phyloP scores from a whole-genome alignment of 30 jellyfish, hydroid and myxozoan genomes.

The Mastigias papua region DNA sequence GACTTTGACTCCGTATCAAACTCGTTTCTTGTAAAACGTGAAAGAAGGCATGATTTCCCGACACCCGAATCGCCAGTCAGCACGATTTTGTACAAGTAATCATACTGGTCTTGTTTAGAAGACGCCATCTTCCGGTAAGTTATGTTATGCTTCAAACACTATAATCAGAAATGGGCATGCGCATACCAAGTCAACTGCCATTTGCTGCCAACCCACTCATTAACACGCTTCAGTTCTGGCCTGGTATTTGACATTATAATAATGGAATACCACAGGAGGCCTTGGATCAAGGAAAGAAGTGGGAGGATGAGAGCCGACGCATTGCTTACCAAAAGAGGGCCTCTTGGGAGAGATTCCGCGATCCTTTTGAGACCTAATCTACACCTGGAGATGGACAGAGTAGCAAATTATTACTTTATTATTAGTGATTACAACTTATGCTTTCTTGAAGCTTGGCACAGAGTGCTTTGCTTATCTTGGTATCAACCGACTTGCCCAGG shows the following conservation, averaged over 20 bases:
- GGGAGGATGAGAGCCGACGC: no score
- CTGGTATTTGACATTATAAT: neutral
- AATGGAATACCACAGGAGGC: no score
- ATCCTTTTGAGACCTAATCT: neutral
- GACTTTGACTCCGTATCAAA: slow-evolving; percentile 97
- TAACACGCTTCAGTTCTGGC: neutral
- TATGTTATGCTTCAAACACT: neutral
- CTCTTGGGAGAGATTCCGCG: neutral
- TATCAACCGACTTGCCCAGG: no score
- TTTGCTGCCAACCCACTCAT: neutral
- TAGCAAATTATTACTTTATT: no score
- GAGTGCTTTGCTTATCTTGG: no score
- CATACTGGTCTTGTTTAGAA: slow-evolving; percentile 89
- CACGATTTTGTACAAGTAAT: slow-evolving; percentile 90
- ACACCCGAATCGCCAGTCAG: slow-evolving; percentile 99
- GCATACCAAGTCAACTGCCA: neutral
- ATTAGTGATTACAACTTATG: no score
- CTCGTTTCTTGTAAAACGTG: slow-evolving; percentile 96
- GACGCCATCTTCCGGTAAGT: slow-evolving; percentile 37
- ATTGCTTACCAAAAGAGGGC: no score
- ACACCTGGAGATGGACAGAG: no score
- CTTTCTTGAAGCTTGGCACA: no score
- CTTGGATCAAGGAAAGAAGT: no score
- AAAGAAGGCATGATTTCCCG: slow-evolving; percentile 95
- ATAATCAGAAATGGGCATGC: neutral